Base-by-base conservation (phyloP, 2,888 invertebrate genomes). In the Andricus quercusramuli region DNA sequence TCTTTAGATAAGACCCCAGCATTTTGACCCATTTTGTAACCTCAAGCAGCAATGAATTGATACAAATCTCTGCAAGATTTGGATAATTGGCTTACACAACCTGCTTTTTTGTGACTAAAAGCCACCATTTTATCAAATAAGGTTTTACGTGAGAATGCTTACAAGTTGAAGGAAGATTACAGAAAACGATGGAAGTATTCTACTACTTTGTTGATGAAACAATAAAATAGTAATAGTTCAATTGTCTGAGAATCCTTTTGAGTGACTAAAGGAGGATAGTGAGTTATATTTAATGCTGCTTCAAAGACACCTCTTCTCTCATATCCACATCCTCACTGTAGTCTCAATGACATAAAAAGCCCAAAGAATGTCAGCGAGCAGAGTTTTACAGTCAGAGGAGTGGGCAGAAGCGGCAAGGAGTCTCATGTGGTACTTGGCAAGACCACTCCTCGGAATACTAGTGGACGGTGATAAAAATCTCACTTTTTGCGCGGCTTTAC, bases 401-500 rank as follows among this genome's bases (percentile, higher is more conserved):
- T 74, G 74, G 74, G 74, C 74, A 74, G 74, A 74, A 56, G 32
- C 74, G 74, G 74, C 56, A 56, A 74, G 74, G 25, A 56, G 32
- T n/a, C 32, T 59, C 74, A 56, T 74, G 74, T 56, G 56, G 74
- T 74, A 56, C 74, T 74, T 74, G 74, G 56, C 74, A 74, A 74
- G 74, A 74, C 74, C 74, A 74, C 74, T 74, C 74, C 74, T 74
- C 56, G 56, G 74, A 74, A 74, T 74, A 74, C 74, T 74, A 59
- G 74, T 74, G 74, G 74, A 74, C 74, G 37, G 74, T 74, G 74
- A 74, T 74, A 74, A 74, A 74, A 74, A 74, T 74, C 74, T 74
- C 74, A 74, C 56, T 74, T 74, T 74, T 74, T 74, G 37, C 32
- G 74, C 74, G 51, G 32, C 74, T 74, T 74, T 74, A 51, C 74